A percentile compares a stretch with the other conserved stretches of the same genome.
These are phyloP conservation scores for Scaptomyza caliginosa DNA, from an alignment of 2,888 invertebrate genomes.

Conservation along the genomic window DNA sequence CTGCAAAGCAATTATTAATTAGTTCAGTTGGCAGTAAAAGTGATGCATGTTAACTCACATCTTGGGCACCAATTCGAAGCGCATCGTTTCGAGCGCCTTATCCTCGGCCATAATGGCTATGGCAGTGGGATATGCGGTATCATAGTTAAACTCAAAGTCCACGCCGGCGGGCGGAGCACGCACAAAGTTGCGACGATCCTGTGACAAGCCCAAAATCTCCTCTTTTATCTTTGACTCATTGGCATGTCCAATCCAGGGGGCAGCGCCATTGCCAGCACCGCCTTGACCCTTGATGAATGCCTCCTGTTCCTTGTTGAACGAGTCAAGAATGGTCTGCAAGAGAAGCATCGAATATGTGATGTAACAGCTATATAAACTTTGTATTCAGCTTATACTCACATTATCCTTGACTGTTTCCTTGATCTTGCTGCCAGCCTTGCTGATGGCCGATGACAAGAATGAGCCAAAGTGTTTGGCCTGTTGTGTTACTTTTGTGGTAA, in stretches of 20 bases:
- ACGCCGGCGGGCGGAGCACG: slow-evolving; percentile 98
- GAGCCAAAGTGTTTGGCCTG: slow-evolving; percentile 96
- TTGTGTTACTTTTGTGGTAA: slow-evolving; percentile 94
- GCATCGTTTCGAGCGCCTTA: slow-evolving; percentile 98
- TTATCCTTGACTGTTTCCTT: slow-evolving; percentile 98
- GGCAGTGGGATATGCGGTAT: slow-evolving; percentile 95
- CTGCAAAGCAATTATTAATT: slow-evolving; percentile 84
- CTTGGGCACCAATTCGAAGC: slow-evolving; percentile 99
- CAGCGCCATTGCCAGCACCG: slow-evolving; percentile 88
- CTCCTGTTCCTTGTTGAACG: slow-evolving; percentile 98
- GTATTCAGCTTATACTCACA: slow-evolving; percentile 87
- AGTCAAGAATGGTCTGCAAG: slow-evolving; percentile 95
- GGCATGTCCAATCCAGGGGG: slow-evolving; percentile 97
- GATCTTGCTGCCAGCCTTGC: slow-evolving; percentile 97
- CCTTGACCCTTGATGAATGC: slow-evolving; percentile 96
- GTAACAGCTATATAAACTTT: background rate
- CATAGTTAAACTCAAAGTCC: slow-evolving; percentile 97
- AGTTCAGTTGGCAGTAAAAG: background rate
- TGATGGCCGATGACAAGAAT: slow-evolving; percentile 97
- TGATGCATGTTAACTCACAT: slow-evolving; percentile 88
- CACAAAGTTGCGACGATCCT: slow-evolving; percentile 99
- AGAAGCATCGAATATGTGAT: background rate
- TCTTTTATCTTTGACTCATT: slow-evolving; percentile 97
- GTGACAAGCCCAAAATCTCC: slow-evolving; percentile 96
- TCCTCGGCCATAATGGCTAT: slow-evolving; percentile 97